A percentile compares a stretch with the other conserved stretches of the same genome.
These are phyloP conservation scores for Drosophila parthenogenetica DNA, from an alignment of 2,888 invertebrate species.

Conservation along the genomic window DNA sequence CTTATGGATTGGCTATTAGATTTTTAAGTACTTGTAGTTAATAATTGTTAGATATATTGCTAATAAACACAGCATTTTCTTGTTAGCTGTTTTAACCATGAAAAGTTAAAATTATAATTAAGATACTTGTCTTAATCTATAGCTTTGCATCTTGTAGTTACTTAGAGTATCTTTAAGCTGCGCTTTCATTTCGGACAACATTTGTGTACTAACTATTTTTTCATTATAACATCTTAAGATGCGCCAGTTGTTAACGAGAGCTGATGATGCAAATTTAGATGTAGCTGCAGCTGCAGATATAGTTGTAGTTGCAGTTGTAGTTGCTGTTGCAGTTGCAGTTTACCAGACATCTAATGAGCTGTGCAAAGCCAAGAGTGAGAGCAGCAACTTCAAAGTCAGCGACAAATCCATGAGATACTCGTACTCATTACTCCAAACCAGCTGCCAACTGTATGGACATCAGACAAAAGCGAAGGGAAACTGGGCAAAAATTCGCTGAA, in stretches of 20 bases:
- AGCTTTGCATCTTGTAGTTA: neutral
- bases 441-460: conserved; percentile 11
- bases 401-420: conserved; percentile 66
- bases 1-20: too few species aligned
- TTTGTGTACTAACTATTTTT: conserved; percentile 12
- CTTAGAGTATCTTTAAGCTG: neutral
- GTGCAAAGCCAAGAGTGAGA: conserved; percentile 21
- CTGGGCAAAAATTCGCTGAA: neutral
- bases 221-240: conserved; percentile 31
- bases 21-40: too few species aligned
- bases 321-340: neutral
- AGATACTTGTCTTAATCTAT: neutral
- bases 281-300: neutral
- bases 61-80: too few species aligned
- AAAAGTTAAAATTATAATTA: too few species aligned
- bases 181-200: neutral
- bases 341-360: conserved; percentile 51
- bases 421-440: conserved; percentile 52
- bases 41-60: too few species aligned
- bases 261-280: conserved; percentile 24
- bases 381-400: conserved; percentile 69
- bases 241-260: conserved; percentile 43
- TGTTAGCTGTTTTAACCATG: too few species aligned
- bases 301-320: too few species aligned
- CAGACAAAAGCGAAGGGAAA: neutral